Base-by-base conservation (phyloP, 2,888 invertebrate genomes). In the Rhagophthalmus giganteus region DNA sequence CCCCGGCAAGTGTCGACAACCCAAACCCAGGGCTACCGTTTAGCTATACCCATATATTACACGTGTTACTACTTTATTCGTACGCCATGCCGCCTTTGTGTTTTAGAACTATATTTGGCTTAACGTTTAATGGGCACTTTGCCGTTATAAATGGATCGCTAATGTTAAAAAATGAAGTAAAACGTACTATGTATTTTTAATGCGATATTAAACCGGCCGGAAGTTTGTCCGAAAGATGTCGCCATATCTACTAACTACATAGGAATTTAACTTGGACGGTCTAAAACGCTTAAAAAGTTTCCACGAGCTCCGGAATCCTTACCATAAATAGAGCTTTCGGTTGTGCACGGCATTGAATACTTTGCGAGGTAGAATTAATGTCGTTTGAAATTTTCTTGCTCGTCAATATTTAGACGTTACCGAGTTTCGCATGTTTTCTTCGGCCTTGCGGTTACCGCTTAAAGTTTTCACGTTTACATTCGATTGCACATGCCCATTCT, bases 11-110 rank as follows among this genome's bases (percentile, higher is more conserved):
- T 39, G 53, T 46, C 56, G 60, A 61, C 60, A 59, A 50, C 58
- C 45, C 45, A 26, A 33, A 30, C 37, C 24, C 6, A 37, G 15
- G 49, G 32, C 37, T 27, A 41, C 52, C 52, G 41, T 38, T 46
- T 35, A 25, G 16, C 33, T 40, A 24, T 42, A 48, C 33, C 61
- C 62, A 62, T 63, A 62, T 59, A 62, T 63, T 62, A 63, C 61
- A 62, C 63, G 60, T 62, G 63, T 62, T 63, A 59, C 61, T 61
- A 63, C 63, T 63, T 61, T 60, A 63, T 63, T 59, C 58, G 55
- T 31, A 52, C 37, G 25, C 41, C 30, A 26, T 45, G 38, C 38
- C 37, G 40, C 25, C 26, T 25, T 28, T 32, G 24, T 31, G 37
- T 13, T 42, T 30, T 42, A 41, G 27, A 52, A 52, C 47, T 47